Percentiles rank a stretch among this genome's conserved stretches.
phyloP scores from a whole-genome alignment of 2,113 vertebrate species.

The Osmerus eperlanus region DNA sequence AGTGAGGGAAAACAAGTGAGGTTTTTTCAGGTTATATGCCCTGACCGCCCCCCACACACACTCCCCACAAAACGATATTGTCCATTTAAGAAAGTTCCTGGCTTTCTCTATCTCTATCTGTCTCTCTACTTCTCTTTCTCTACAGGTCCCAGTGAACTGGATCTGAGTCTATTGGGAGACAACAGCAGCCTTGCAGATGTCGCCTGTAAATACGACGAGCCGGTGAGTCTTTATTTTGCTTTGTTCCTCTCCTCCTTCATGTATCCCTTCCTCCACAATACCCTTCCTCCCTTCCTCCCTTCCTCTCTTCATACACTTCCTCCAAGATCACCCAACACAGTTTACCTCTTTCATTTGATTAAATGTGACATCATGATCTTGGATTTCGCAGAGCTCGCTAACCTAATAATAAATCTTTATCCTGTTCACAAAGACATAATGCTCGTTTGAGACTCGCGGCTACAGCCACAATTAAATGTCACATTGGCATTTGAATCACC shows the following conservation, averaged over 20 bases:
- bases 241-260: neutral
- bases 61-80: neutral
- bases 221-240: constrained; percentile 72
- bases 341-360: too few species aligned
- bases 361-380: neutral
- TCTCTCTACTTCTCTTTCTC: constrained; percentile 23
- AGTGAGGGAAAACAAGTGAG: too few species aligned
- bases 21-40: too few species aligned
- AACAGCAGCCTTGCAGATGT: constrained; percentile 72
- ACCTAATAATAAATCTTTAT: constrained; percentile 9
- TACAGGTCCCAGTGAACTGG: constrained; percentile 83
- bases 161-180: constrained; percentile 80
- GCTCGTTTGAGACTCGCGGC: neutral
- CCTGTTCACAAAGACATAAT: neutral
- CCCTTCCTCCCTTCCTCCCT: neutral
- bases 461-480: constrained; percentile 6
- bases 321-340: neutral
- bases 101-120: neutral
- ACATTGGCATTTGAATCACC: constrained; percentile 19
- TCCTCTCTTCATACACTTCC: neutral
- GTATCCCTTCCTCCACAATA: neutral
- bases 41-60: too few species aligned
- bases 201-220: constrained; percentile 80
- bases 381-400: neutral
- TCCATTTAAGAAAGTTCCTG: neutral